Percentiles rank a stretch among this genome's conserved stretches.
Conservation (phyloP, 2,888 invertebrate genomes). For the Drosophila dives region DNA sequence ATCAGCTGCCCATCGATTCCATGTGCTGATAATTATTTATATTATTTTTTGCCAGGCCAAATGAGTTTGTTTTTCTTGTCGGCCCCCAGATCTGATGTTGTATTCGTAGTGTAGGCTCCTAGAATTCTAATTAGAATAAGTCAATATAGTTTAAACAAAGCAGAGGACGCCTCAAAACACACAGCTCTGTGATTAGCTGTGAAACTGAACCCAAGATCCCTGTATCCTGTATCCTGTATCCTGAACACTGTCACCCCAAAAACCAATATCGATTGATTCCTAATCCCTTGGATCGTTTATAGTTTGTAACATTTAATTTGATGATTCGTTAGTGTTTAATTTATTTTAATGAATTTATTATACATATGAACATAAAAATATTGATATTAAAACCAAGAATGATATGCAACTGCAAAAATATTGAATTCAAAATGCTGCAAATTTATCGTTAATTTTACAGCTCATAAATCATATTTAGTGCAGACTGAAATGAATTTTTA, state of each 20-base stretch:
- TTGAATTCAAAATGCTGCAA: slow-evolving; percentile 70
- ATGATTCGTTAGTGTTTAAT: slow-evolving; percentile 58
- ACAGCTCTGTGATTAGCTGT: slow-evolving; percentile 54
- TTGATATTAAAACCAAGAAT: slow-evolving; percentile 69
- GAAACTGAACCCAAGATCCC: slow-evolving; percentile 27
- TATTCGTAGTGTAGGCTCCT: slow-evolving; percentile 55
- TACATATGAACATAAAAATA: slow-evolving; percentile 56
- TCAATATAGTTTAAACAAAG: slow-evolving; percentile 20
- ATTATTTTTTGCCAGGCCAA: neutral
- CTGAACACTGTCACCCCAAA: neutral
- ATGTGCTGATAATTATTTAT: slow-evolving; percentile 82
- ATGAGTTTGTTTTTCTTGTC: neutral
- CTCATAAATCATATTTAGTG: slow-evolving; percentile 50
- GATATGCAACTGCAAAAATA: slow-evolving; percentile 38
- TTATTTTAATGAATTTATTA: slow-evolving; percentile 76
- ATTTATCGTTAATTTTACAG: slow-evolving; percentile 51
- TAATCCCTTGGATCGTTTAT: slow-evolving; percentile 27
- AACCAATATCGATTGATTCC: slow-evolving; percentile 22
- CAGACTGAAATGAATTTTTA: neutral
- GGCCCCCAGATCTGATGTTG: slow-evolving; percentile 43
- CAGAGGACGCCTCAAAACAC: slow-evolving; percentile 39
- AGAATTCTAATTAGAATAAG: slow-evolving; percentile 45
- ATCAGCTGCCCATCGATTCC: slow-evolving; percentile 84
- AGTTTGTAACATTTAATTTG: slow-evolving; percentile 41
- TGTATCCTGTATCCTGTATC: neutral